Base-by-base conservation (phyloP, 2,888 invertebrate species). In the Drosophila recens region DNA sequence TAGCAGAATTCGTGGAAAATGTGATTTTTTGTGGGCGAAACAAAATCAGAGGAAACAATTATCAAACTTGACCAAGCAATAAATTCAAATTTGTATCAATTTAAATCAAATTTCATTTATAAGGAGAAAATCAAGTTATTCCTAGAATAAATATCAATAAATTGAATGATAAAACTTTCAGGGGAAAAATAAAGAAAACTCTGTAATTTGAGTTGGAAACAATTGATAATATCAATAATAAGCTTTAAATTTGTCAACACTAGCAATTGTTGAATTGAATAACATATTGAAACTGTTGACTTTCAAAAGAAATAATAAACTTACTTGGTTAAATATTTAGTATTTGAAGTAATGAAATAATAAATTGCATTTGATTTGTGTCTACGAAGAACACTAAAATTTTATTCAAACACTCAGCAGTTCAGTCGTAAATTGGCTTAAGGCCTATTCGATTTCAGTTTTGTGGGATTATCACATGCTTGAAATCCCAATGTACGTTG, bases 391-490 rank as follows among this genome's bases (percentile, higher is more conserved):
- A 8, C 1, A n/a, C n/a, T 9, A 9, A 13, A 30, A 15, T 17
- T 13, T 2, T 9, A 3, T 17, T 17, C 10, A 49, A 15, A 5
- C 15, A 3, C 8, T 42, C 53, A 30, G 17, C 20, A 43, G 23
- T 3, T 56, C 23, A 13, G 3, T 34, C 10, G 11, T 34, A 56
- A 75, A 43, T 62, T 62, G 17, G 33, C 56, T 70, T 34, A 13
- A 20, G 20, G 11, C 10, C 40, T 43, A 57, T 27, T 13, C 40
- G 3, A 54, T 20, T 57, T 48, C 11, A 17, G 10, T 36, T 43
- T 13, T 1, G 30, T 52, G 23, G 23, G 76, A 61, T 62, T 34
- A 68, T 36, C 23, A 46, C n/a, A 20, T 54, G 17, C 40, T 45
- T 49, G 38, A 56, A 20, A 17, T 30, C 15, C 17, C 45, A 53